Conservation (phyloP, 2,113 vertebrate genomes). For the Tenrec ecaudatus region DNA sequence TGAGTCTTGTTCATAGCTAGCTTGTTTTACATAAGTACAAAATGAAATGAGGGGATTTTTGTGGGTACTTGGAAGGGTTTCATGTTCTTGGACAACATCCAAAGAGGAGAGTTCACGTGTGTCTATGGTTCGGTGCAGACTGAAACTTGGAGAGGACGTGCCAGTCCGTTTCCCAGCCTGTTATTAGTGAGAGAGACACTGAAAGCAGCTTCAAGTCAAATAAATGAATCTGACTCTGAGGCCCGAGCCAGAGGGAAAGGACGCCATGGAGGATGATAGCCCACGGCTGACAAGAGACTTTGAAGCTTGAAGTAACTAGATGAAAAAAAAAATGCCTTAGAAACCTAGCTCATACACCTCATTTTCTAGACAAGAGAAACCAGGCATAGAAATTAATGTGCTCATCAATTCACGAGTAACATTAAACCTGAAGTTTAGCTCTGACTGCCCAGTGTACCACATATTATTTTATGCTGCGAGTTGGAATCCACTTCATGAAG, state of each 20-base stretch:
- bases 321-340: slow-evolving; percentile 10
- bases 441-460: background rate
- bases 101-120: background rate
- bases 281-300: background rate
- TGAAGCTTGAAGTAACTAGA: background rate
- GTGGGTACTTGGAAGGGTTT: background rate
- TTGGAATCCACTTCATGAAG: too few species aligned
- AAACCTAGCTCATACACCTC: background rate
- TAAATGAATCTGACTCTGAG: background rate
- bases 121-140: background rate
- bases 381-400: slow-evolving; percentile 7
- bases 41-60: background rate
- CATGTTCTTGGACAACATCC: background rate
- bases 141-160: background rate
- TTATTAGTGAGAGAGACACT: background rate
- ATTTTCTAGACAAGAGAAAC: background rate
- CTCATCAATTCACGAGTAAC: background rate
- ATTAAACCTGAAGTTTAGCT: background rate
- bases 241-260: background rate
- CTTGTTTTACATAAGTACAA: background rate
- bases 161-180: background rate
- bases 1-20: background rate
- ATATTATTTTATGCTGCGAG: background rate
- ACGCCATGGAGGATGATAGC: background rate
- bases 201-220: background rate